These are phyloP conservation scores for Acomys russatus DNA, from an alignment of 2,797 vertebrate species.

Conservation along the genomic window DNA sequence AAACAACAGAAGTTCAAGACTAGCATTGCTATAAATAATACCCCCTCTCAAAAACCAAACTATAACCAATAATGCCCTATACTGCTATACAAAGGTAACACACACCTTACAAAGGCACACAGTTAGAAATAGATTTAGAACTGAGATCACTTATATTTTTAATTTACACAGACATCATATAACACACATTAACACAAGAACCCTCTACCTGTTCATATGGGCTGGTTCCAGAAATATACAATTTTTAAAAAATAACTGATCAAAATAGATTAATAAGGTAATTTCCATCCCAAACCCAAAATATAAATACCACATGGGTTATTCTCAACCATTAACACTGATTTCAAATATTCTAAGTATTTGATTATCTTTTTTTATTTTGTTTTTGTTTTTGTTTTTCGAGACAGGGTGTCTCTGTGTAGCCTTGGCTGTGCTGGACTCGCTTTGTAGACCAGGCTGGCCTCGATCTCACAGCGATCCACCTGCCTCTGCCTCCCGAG, in stretches of 20 bases:
- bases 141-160: neutral
- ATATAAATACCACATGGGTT: neutral
- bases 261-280: neutral
- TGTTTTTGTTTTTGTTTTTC: too few relatives aligned
- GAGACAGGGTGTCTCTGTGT: too few relatives aligned
- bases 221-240: neutral
- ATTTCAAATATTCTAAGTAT: neutral
- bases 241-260: neutral
- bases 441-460: too few relatives aligned
- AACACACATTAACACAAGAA: neutral
- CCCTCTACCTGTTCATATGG: neutral
- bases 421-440: too few relatives aligned
- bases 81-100: neutral
- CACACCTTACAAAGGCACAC: neutral
- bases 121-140: neutral
- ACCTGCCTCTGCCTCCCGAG: too few relatives aligned
- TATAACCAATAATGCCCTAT: neutral
- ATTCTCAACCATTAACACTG: neutral
- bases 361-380: neutral
- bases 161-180: neutral
- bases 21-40: neutral
- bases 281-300: neutral
- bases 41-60: neutral
- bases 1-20: neutral
- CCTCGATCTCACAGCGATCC: too few relatives aligned